These are phyloP conservation scores for Vanessa cardui DNA, from an alignment of 2,888 invertebrate species.

Conservation along the genomic window DNA sequence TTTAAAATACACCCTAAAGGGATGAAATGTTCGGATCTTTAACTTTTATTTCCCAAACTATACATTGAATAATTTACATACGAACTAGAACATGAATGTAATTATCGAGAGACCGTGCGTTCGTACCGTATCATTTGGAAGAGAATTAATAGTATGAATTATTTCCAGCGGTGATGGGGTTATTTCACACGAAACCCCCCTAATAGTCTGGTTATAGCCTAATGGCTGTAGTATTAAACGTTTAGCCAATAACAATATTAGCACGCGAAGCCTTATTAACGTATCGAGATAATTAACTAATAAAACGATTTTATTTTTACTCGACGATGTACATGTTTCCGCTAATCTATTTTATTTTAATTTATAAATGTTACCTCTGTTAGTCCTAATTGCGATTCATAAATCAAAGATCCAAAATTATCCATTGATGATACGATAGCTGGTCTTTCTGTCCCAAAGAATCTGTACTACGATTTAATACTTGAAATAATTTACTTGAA, in stretches of 20 bases:
- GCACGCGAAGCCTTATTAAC: conserved; percentile 1
- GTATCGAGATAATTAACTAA: background rate
- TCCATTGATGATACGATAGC: no score
- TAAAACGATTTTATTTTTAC: background rate
- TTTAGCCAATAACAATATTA: conserved; percentile 31
- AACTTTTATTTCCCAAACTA: background rate
- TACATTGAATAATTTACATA: conserved; percentile 15
- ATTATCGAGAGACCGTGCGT: conserved; percentile 19
- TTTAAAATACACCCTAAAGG: background rate
- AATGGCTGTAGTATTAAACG: conserved; percentile 27
- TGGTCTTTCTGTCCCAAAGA: no score
- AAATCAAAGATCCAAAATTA: no score
- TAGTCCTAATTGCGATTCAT: no score
- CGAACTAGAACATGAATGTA: conserved; percentile 10
- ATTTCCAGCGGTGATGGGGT: conserved; percentile 29
- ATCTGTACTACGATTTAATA: no score
- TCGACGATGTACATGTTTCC: no score
- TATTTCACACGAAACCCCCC: conserved; percentile 26
- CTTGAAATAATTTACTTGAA: no score
- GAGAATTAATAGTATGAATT: conserved; percentile 31
- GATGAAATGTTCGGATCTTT: background rate
- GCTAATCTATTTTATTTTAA: no score
- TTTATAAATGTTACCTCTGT: no score
- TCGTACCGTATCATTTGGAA: conserved; percentile 25
- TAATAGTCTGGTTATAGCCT: conserved; percentile 33